Conservation (phyloP, 2,113 vertebrate genomes). For the Psephotus haematonotus region DNA sequence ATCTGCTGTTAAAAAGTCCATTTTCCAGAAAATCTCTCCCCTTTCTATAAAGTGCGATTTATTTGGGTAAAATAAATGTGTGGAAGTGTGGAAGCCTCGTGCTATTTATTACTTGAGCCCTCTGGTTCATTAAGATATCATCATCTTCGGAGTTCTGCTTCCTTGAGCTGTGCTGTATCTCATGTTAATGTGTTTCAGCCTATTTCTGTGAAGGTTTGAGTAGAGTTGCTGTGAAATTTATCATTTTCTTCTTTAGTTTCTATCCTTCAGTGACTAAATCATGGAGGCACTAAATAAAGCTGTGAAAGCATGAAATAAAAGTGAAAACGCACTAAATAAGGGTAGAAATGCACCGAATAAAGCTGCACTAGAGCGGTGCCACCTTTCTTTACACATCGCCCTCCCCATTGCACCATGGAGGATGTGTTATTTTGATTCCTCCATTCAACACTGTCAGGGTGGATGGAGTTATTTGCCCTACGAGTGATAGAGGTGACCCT, state of each 20-base stretch:
- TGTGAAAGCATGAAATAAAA: background rate
- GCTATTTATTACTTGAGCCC: background rate
- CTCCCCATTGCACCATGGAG: background rate
- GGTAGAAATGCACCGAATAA: background rate
- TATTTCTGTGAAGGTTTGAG: background rate
- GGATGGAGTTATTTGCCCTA: background rate
- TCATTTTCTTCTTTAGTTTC: background rate
- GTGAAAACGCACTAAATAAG: background rate
- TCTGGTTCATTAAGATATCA: background rate
- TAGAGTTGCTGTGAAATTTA: background rate
- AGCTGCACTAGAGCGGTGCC: background rate
- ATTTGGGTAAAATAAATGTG: background rate
- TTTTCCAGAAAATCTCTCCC: background rate
- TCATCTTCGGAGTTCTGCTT: rapidly evolving
- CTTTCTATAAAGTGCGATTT: background rate
- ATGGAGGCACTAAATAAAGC: background rate
- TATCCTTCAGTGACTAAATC: background rate
- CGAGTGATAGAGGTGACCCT: background rate
- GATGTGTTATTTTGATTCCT: background rate
- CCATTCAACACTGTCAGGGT: background rate
- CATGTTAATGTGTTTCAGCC: background rate
- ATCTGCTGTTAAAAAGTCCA: background rate
- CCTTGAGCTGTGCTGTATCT: background rate
- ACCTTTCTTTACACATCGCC: background rate
- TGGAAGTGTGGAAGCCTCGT: background rate